Evolutionary conservation across 2,113 vertebrate genomes (phyloP).

Genomic region (Himantopus leucocephalus): DNA sequence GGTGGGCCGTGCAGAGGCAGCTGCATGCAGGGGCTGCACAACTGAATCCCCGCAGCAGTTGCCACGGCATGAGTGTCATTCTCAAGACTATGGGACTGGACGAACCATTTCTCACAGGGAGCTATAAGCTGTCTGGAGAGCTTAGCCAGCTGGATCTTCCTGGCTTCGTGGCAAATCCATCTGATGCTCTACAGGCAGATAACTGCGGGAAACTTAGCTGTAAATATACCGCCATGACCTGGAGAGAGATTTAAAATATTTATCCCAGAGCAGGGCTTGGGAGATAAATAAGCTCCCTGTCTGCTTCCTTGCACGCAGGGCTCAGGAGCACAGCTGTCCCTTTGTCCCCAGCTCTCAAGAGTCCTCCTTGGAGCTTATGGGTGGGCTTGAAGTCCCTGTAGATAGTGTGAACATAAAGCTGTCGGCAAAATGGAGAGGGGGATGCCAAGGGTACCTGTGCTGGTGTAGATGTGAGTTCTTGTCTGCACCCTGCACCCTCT

Average conservation of each 20-base stretch:
- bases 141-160: slow-evolving; percentile 12
- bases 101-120: background rate
- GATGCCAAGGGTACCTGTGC: background rate
- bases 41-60: background rate
- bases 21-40: background rate
- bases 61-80: background rate
- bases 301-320: slow-evolving; percentile 9
- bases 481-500: too few relatives aligned
- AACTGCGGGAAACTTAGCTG: background rate
- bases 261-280: slow-evolving; percentile 5
- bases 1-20: background rate
- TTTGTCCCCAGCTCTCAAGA: background rate
- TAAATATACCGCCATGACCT: slow-evolving; percentile 5
- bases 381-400: background rate
- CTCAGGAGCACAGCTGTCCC: slow-evolving; percentile 29
- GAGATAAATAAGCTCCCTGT: slow-evolving; percentile 50
- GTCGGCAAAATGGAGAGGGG: background rate
- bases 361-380: background rate
- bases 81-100: background rate
- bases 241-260: slow-evolving; percentile 51
- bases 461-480: background rate
- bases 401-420: background rate
- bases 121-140: background rate
- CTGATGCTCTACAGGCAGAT: background rate
- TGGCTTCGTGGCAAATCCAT: background rate